phyloP scores from a whole-genome alignment of 2,888 invertebrate species.

The Zhengitettix transpicula region DNA sequence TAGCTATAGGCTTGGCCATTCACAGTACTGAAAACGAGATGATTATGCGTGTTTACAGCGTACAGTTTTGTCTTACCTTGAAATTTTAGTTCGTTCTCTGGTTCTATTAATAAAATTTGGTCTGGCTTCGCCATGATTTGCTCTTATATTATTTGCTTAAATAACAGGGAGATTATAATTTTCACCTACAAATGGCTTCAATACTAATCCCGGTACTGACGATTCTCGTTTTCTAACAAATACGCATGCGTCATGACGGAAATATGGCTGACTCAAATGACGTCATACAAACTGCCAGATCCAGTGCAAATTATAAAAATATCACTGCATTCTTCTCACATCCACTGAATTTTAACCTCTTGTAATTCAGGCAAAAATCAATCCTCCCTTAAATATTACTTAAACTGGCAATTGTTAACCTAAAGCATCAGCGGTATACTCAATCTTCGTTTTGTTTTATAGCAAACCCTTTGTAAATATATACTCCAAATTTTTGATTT shows the following conservation, averaged over 20 bases:
- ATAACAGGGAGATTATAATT: not conserved
- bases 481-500: no score
- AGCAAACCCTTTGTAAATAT: no score
- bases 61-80: conserved; percentile 47
- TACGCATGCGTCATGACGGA: conserved; percentile 18
- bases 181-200: conserved; percentile 14
- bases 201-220: conserved; percentile 16
- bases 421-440: no score
- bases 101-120: conserved; percentile 73
- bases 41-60: not conserved
- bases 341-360: no score
- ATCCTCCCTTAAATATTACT: no score
- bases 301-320: conserved; percentile 4
- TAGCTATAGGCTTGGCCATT: conserved; percentile 3
- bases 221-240: conserved; percentile 13
- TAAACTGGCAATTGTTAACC: no score
- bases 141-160: conserved; percentile 1
- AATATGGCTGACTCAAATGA: conserved; percentile 14
- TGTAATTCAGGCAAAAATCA: no score
- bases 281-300: conserved; percentile 6
- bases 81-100: conserved; percentile 76
- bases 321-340: not conserved
- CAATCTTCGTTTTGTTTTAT: no score
- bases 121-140: conserved; percentile 48
- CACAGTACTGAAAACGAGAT: no score